These are phyloP conservation scores for Taenioides sp. DNA, from an alignment of 2,797 vertebrate genomes.

Conservation along the genomic window DNA sequence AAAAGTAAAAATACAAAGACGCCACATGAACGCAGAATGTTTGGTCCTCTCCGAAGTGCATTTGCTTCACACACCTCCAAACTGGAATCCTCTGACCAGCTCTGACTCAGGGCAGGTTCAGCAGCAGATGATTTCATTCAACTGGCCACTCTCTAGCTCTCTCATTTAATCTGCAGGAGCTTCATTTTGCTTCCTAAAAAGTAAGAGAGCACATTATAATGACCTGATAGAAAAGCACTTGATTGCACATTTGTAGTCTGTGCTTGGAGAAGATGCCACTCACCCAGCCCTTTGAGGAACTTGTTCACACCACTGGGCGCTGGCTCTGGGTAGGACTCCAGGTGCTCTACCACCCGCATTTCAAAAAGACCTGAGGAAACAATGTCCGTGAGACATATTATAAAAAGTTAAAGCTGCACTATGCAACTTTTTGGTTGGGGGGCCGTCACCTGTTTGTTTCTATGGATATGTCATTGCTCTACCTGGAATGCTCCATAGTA, in stretches of 20 bases:
- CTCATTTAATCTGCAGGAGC: slow-evolving; percentile 81
- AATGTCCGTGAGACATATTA: not conserved
- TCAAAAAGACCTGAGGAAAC: slow-evolving; percentile 89
- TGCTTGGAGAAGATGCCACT: slow-evolving; percentile 36
- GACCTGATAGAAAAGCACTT: slow-evolving; percentile 1
- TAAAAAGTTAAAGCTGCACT: no score
- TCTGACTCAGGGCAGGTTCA: slow-evolving; percentile 21
- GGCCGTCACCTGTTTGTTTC: no score
- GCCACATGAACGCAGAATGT: slow-evolving; percentile 15
- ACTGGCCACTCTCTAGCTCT: not conserved
- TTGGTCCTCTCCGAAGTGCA: slow-evolving; percentile 50
- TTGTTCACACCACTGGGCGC: slow-evolving; percentile 90
- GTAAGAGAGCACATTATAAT: slow-evolving; percentile 24
- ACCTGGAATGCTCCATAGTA: no score
- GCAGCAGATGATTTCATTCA: slow-evolving; percentile 26
- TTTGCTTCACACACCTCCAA: slow-evolving; percentile 15
- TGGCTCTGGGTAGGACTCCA: slow-evolving; percentile 84
- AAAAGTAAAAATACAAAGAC: not conserved
- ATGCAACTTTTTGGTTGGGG: no score
- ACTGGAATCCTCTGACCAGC: not conserved
- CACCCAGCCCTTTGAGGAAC: slow-evolving; percentile 93
- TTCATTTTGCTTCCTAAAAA: slow-evolving; percentile 80
- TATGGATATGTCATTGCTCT: no score
- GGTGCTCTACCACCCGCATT: slow-evolving; percentile 85
- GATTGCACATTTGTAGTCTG: not conserved